Conservation (phyloP, 2,113 vertebrate genomes). For the Lophochroa leadbeateri region DNA sequence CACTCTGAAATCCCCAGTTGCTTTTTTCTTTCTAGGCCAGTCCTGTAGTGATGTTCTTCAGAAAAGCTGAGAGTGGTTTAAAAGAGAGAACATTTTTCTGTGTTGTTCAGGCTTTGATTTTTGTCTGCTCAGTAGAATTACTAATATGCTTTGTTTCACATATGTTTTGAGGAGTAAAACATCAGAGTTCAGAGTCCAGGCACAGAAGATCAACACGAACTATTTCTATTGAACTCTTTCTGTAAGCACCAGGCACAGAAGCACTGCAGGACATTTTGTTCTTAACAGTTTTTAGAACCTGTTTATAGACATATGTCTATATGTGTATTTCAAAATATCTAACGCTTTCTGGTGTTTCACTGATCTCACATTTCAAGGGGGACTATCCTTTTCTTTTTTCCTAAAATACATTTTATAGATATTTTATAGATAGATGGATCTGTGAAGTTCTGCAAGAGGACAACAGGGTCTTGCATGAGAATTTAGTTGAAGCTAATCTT, state of each 20-base stretch:
- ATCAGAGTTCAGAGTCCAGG: constrained; percentile 7
- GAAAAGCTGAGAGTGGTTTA: not conserved
- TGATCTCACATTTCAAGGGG: not conserved
- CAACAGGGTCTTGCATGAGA: not conserved
- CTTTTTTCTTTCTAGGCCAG: constrained; percentile 40
- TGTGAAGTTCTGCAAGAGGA: not conserved
- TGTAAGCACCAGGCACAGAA: not conserved
- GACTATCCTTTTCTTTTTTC: not conserved
- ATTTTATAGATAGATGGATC: not conserved
- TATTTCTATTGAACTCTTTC: not conserved
- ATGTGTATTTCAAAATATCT: not conserved
- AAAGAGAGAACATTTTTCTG: not conserved
- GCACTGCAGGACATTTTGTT: not conserved
- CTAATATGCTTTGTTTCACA: not conserved
- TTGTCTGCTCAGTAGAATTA: not conserved
- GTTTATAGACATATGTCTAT: not conserved
- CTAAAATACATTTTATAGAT: not conserved
- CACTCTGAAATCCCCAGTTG: not conserved
- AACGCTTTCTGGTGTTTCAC: not conserved
- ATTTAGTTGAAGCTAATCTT: not conserved
- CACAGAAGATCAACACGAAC: constrained; percentile 27
- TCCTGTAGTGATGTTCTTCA: constrained; percentile 35
- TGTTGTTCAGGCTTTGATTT: constrained; percentile 61
- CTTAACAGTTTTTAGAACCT: not conserved
- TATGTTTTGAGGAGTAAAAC: constrained; percentile 17